Evolutionary conservation across 2,113 vertebrate species (phyloP).

Genomic region (Coracopsis vasa): DNA sequence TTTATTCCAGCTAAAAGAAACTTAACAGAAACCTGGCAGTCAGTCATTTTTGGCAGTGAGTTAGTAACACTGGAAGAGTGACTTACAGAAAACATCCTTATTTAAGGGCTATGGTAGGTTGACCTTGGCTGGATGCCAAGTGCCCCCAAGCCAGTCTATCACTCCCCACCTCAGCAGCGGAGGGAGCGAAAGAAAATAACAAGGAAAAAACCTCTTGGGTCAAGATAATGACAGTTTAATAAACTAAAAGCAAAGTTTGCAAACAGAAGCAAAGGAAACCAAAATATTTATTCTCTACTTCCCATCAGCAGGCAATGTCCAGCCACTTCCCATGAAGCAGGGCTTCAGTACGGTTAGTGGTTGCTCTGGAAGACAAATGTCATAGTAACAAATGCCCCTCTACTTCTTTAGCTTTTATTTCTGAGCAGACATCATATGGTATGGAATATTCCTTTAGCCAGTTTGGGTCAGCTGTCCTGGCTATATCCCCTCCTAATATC

Average conservation of each 20-base stretch:
- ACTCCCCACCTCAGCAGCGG: neutral
- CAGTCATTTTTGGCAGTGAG: neutral
- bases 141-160: neutral
- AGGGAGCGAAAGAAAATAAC: neutral
- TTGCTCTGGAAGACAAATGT: neutral
- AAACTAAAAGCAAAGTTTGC: neutral
- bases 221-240: neutral
- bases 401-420: neutral
- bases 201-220: neutral
- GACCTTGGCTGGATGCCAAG: neutral
- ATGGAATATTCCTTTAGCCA: neutral
- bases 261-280: neutral
- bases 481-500: neutral
- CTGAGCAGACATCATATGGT: neutral
- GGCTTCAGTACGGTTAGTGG: neutral
- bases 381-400: neutral
- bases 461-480: neutral
- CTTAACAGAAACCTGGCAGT: neutral
- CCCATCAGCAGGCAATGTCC: neutral
- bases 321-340: neutral
- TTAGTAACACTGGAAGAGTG: neutral
- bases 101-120: neutral
- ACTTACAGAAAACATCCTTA: neutral
- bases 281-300: neutral
- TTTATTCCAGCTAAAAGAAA: neutral